A percentile compares a stretch with the other conserved stretches of the same genome.
Evolutionary conservation across 2,113 vertebrate genomes (phyloP).

Genomic region (Numenius arquata): DNA sequence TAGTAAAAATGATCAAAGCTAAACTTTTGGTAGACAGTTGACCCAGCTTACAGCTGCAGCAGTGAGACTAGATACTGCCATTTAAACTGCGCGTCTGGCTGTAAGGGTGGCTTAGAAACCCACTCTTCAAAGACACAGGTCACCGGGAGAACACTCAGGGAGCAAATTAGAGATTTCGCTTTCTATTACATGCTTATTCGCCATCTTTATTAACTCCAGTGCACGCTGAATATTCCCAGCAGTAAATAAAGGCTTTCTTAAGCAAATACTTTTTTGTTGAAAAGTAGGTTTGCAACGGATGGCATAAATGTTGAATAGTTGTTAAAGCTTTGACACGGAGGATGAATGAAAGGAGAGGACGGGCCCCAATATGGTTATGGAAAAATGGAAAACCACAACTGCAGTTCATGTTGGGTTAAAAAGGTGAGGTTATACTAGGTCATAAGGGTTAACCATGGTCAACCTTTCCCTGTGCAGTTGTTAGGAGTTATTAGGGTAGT

Average conservation of each 20-base stretch:
- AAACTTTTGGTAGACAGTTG: neutral
- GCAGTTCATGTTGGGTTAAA: neutral
- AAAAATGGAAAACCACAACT: neutral
- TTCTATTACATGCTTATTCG: neutral
- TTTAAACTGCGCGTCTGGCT: neutral
- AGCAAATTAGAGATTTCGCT: neutral
- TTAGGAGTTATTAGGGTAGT: neutral
- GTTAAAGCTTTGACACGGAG: neutral
- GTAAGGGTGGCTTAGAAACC: neutral
- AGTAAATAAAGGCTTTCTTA: neutral
- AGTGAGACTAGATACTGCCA: neutral
- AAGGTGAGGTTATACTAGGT: neutral
- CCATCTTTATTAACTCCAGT: neutral
- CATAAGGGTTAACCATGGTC: neutral
- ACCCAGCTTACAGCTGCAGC: neutral
- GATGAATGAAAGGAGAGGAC: neutral
- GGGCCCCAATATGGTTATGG: too few species aligned
- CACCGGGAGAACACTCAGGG: neutral
- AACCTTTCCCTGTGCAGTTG: neutral
- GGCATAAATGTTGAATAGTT: neutral
- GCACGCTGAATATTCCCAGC: neutral
- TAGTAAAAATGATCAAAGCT: neutral
- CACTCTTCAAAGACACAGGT: neutral
- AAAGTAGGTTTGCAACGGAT: neutral
- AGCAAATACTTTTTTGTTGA: neutral